phyloP scores from a whole-genome alignment of 2,888 invertebrate genomes.

The Lordiphosa fenestrarum region DNA sequence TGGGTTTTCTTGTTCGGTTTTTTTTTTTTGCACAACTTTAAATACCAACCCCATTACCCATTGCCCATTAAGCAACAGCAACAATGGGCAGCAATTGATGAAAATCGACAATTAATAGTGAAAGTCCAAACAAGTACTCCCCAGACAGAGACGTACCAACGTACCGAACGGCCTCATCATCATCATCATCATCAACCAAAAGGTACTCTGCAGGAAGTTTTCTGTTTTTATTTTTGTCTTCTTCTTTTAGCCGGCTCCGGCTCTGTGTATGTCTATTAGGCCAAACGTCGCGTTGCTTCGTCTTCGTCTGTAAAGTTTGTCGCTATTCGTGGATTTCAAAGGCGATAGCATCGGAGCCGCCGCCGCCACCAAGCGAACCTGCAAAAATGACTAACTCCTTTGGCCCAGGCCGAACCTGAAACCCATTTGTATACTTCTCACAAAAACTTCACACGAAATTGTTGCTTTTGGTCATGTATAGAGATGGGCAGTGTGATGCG shows the following conservation, averaged over 20 bases:
- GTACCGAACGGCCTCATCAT: conserved; percentile 51
- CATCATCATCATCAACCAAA: conserved; percentile 30
- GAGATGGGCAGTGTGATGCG: background rate
- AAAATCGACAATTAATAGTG: conserved; percentile 76
- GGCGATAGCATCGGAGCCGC: conserved; percentile 75
- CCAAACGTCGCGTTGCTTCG: conserved; percentile 17
- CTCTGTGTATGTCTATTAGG: conserved; percentile 48
- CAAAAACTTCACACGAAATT: conserved; percentile 69
- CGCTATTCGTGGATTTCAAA: conserved; percentile 72
- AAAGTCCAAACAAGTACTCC: conserved; percentile 57
- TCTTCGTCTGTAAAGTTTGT: conserved; percentile 30
- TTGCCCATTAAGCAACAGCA: conserved; percentile 57
- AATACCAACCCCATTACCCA: conserved; percentile 75
- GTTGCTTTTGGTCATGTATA: conserved; percentile 8
- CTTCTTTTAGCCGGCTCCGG: conserved; percentile 8
- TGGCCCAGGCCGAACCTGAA: conserved; percentile 53
- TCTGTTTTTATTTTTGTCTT: conserved; percentile 5
- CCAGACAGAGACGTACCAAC: conserved; percentile 37
- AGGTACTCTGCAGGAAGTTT: conserved; percentile 69
- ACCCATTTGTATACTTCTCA: conserved; percentile 74
- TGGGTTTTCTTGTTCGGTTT: conserved; percentile 32
- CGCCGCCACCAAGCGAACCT: conserved; percentile 55
- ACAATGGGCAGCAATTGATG: conserved; percentile 60
- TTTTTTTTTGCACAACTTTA: conserved; percentile 61
- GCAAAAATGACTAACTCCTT: conserved; percentile 68